Evolutionary conservation across 2,888 invertebrate genomes (phyloP).

Genomic region (Dioctria rufipes): DNA sequence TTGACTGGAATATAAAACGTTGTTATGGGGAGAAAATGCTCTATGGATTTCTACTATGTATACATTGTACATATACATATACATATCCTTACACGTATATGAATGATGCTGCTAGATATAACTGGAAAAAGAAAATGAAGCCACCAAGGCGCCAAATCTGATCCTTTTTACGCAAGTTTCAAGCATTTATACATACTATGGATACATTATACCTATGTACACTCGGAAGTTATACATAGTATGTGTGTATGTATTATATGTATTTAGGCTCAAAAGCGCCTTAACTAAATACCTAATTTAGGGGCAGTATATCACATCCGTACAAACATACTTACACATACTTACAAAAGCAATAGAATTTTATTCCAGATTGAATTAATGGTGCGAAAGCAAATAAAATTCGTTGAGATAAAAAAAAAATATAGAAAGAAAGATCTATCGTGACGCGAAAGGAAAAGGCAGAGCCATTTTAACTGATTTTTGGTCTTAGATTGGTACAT

Average conservation of each 20-base stretch:
- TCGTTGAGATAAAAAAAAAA: constrained; percentile 9
- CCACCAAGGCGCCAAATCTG: constrained; percentile 46
- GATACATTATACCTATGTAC: background rate
- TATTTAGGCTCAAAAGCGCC: constrained; percentile 19
- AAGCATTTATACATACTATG: constrained; percentile 27
- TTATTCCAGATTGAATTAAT: constrained; percentile 46
- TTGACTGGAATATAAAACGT: constrained; percentile 18
- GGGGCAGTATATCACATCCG: constrained; percentile 8
- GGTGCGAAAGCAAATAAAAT: constrained; percentile 50
- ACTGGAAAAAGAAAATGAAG: constrained; percentile 28
- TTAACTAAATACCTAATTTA: constrained; percentile 47
- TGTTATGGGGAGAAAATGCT: background rate
- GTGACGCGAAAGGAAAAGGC: constrained; percentile 11
- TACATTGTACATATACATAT: constrained; percentile 1
- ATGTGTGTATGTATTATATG: background rate
- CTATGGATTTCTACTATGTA: background rate
- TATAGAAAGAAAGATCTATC: constrained; percentile 7
- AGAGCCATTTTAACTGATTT: constrained; percentile 32
- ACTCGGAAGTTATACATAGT: background rate
- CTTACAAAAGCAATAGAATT: constrained; percentile 7
- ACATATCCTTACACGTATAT: background rate
- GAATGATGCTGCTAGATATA: background rate
- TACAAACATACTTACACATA: too few species aligned
- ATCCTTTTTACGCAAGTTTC: constrained; percentile 45
- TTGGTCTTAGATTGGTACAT: constrained; percentile 38